phyloP scores from a whole-genome alignment of 2,113 vertebrate species.

The Sprattus sprattus region DNA sequence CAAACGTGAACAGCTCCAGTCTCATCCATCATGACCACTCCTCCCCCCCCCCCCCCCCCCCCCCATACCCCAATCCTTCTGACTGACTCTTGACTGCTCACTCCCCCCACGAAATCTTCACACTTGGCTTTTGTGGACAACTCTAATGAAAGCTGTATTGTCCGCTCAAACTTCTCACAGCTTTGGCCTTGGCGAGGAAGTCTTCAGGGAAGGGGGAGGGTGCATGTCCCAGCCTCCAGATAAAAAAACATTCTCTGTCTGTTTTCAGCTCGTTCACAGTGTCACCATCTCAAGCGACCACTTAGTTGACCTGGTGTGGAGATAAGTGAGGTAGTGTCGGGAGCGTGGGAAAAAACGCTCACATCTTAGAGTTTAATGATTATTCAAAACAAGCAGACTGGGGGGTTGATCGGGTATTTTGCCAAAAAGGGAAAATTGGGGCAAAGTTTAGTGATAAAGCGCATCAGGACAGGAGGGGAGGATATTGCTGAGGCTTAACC shows the following conservation, averaged over 20 bases:
- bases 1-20: slow-evolving; percentile 26
- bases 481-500: slow-evolving; percentile 11
- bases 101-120: not conserved
- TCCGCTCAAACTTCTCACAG: slow-evolving; percentile 28
- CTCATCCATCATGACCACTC: slow-evolving; percentile 16
- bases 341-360: not conserved
- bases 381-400: not conserved
- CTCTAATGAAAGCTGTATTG: not conserved
- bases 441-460: slow-evolving; percentile 36
- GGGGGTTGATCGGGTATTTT: not conserved
- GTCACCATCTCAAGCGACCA: not conserved
- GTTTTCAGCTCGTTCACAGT: not conserved
- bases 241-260: not conserved
- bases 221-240: not conserved
- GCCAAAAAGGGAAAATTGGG: slow-evolving; percentile 22
- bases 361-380: not conserved
- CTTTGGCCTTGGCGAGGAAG: slow-evolving; percentile 24
- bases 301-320: not conserved
- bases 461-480: not conserved
- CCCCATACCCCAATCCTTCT: not conserved
- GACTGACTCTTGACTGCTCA: not conserved
- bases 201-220: not conserved
- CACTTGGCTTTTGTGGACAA: slow-evolving; percentile 30
- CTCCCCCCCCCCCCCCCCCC: not conserved
- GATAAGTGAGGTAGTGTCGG: not conserved